These are phyloP conservation scores for Rhincodon typus DNA, from an alignment of 2,797 vertebrate species.

Conservation along the genomic window DNA sequence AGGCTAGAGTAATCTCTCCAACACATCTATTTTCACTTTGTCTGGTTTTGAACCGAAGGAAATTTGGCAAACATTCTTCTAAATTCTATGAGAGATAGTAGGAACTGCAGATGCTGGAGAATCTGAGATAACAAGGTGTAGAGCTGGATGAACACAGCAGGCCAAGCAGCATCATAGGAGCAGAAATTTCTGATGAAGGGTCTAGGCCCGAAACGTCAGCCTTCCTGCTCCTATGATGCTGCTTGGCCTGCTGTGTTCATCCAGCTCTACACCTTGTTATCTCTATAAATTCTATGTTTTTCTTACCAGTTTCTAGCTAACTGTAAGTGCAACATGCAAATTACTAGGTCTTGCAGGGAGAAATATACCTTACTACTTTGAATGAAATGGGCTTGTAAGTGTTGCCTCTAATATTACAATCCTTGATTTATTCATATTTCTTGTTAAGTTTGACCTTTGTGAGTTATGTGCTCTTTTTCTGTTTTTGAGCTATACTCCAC, in stretches of 20 bases:
- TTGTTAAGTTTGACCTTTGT: background rate
- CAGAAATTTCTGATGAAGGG: too few species aligned
- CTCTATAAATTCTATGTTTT: background rate
- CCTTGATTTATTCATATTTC: background rate
- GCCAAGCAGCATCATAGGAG: too few species aligned
- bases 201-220: too few species aligned
- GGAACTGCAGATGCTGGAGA: too few species aligned
- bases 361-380: background rate
- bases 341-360: too few species aligned
- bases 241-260: too few species aligned
- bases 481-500: background rate
- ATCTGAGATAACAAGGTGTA: too few species aligned
- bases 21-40: background rate
- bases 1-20: background rate
- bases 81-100: background rate
- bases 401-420: background rate
- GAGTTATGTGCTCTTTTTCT: too few species aligned
- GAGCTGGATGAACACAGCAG: too few species aligned
- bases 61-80: background rate
- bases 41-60: background rate
- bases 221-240: too few species aligned
- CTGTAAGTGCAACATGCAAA: background rate
- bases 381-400: background rate
- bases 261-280: too few species aligned
- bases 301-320: background rate